phyloP scores from a whole-genome alignment of 2,888 invertebrate genomes.

The Bibio marci region DNA sequence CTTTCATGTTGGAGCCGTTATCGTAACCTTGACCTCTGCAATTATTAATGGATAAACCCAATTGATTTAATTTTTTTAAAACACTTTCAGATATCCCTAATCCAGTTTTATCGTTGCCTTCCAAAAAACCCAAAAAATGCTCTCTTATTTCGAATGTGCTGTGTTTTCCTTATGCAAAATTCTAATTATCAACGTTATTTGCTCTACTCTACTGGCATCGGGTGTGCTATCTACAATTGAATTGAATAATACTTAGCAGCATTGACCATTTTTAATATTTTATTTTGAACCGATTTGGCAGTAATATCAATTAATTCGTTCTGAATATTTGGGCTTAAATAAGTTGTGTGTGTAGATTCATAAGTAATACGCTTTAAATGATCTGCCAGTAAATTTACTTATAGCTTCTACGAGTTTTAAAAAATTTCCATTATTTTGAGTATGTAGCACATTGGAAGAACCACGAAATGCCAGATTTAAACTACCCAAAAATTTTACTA shows the following conservation, averaged over 20 bases:
- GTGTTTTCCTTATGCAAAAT: conserved; percentile 2
- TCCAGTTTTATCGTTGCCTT: conserved; percentile 5
- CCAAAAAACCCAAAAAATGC: conserved; percentile 6
- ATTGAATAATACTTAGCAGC: conserved; percentile 7
- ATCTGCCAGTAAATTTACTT: conserved; percentile 4
- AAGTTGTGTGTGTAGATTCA: conserved; percentile 6
- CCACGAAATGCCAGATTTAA: conserved; percentile 6
- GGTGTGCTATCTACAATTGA: conserved; percentile 6
- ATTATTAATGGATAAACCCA: conserved; percentile 1
- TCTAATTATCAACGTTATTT: conserved; percentile 1
- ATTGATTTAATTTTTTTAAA: conserved; percentile 4
- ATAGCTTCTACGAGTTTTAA: conserved; percentile 4
- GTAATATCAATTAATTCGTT: conserved; percentile 1
- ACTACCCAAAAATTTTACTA: conserved; percentile 4
- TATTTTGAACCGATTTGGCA: conserved; percentile 4
- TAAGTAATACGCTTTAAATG: not conserved
- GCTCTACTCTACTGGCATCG: conserved; percentile 1
- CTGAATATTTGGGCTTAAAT: conserved; percentile 5
- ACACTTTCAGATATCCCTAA: conserved; percentile 3
- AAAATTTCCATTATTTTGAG: conserved; percentile 1
- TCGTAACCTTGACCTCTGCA: conserved; percentile 6
- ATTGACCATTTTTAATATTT: conserved; percentile 6
- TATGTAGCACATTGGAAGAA: conserved; percentile 2
- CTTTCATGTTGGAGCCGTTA: conserved; percentile 5
- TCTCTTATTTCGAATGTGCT: conserved; percentile 5